phyloP scores from a whole-genome alignment of 1,140 invertebrate species.

The Drosophila ficusphila region DNA sequence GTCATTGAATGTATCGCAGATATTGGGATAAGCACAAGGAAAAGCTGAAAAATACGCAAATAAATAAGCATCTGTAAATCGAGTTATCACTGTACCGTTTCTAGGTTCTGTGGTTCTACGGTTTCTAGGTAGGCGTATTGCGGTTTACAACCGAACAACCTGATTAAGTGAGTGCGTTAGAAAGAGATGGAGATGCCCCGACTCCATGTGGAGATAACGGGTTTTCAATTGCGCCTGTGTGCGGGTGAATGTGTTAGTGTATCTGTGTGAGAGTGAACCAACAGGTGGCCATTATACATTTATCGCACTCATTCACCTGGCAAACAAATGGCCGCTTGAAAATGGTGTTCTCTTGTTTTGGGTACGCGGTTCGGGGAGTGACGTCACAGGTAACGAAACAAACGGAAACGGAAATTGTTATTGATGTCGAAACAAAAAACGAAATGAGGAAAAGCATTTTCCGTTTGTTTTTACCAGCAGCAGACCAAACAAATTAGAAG shows the following conservation, averaged over 20 bases:
- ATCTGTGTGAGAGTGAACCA: conserved; percentile 31
- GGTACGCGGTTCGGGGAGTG: conserved; percentile 4
- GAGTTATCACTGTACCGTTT: conserved; percentile 10
- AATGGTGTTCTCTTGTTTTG: neutral
- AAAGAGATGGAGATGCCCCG: conserved; percentile 24
- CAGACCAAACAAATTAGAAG: conserved; percentile 67
- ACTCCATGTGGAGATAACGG: conserved; percentile 63
- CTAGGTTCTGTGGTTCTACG: conserved; percentile 8
- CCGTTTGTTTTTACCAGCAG: conserved; percentile 47
- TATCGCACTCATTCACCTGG: conserved; percentile 20
- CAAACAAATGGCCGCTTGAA: conserved; percentile 47
- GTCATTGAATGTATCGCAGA: too few species aligned
- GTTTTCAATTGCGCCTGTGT: conserved; percentile 40
- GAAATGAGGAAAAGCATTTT: conserved; percentile 54
- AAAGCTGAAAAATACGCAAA: too few species aligned
- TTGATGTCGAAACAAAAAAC: conserved; percentile 53
- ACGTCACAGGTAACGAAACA: conserved; percentile 74
- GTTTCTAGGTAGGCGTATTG: conserved; percentile 64
- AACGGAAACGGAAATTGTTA: conserved; percentile 74
- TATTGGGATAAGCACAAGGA: too few species aligned
- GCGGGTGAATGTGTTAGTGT: neutral
- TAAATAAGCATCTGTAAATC: too few species aligned
- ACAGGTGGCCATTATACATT: conserved; percentile 61
- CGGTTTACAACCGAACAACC: conserved; percentile 38
- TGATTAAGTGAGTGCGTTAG: conserved; percentile 38